phyloP scores from a whole-genome alignment of 2,113 vertebrate species.

The Halichoeres trimaculatus region DNA sequence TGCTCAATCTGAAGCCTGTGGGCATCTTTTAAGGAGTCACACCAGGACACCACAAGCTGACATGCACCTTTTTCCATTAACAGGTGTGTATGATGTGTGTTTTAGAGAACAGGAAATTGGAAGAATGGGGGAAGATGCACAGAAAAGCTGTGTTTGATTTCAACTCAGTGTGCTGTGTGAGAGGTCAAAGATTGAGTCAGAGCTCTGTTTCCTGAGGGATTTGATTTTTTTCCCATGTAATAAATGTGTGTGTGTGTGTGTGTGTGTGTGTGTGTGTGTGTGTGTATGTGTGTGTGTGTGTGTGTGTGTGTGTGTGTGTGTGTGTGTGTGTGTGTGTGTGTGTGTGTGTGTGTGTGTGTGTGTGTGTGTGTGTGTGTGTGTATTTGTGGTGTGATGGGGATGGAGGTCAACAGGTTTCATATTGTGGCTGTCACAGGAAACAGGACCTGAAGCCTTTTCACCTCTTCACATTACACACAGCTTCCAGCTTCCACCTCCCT shows the following conservation, averaged over 20 bases:
- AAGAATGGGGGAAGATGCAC: not conserved
- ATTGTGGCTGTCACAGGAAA: constrained; percentile 62
- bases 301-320: constrained; percentile 10
- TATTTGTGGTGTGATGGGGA: constrained; percentile 3
- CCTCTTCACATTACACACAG: constrained; percentile 23
- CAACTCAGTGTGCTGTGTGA: not conserved
- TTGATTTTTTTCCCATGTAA: not conserved
- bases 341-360: constrained; percentile 1
- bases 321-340: too few species aligned
- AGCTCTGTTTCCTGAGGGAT: constrained; percentile 39
- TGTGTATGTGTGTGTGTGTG: too few species aligned
- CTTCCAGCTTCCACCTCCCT: constrained; percentile 43
- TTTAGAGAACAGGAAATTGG: not conserved
- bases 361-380: too few species aligned
- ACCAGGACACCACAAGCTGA: constrained; percentile 18
- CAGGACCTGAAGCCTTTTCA: constrained; percentile 21
- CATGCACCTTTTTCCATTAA: constrained; percentile 26
- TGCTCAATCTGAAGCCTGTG: too few species aligned
- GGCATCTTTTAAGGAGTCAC: too few species aligned
- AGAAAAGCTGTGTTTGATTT: not conserved
- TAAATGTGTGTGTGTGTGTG: too few species aligned
- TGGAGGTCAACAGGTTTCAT: constrained; percentile 64
- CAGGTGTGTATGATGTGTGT: constrained; percentile 1
- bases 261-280: too few species aligned
- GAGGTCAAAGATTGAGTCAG: constrained; percentile 38